Evolutionary conservation across 2,797 vertebrate species (phyloP), one percentile per base, ranked within the genome.

Genomic region (Apodemus agrarius): DNA sequence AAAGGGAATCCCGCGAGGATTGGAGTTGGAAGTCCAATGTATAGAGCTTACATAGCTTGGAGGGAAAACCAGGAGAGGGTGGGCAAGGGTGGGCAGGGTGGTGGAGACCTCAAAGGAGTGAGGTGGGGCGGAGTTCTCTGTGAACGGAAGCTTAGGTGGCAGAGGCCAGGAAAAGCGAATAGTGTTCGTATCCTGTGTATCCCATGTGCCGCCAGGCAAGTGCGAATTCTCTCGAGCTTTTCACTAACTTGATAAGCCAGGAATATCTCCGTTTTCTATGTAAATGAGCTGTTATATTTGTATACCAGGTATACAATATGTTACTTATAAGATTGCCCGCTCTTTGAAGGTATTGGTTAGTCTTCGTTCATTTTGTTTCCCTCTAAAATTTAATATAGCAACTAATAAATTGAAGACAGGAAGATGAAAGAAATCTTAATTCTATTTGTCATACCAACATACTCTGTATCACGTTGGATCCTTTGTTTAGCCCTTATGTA

Each of bases 11-110:
- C 16, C 0, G 16, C 31, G 37, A 26, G 34, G 29, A 52, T 54
- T 89, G 74, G 17, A 81, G 80, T 61, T 86, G 65, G 93, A 86
- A 88, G 52, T 79, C 75, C 52, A 52, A 94, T 84, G 40, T 79
- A 59, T 37, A 87, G 86, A 34, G n/a, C 46, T 63, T 46, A 87
- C 13, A 84, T 75, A 75, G 22, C 87, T 83, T 80, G 52, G 86
- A 88, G 67, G 82, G 90, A 57, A 92, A 84, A 76, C 74, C 81
- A n/a, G 34, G 34, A 78, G 67, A 74, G 34, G 22, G 22, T 82
- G 12, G 19, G 24, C 40, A 52, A 79, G 40, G 21, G 3, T 2
- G 31, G 91, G n/a, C 6, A 69, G 49, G 34, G 13, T 7, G 11
- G 2, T 78, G 10, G 34, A 89, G 59, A n/a, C 14, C 37, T 49